Evolutionary conservation across 2,113 vertebrate species (phyloP).

Genomic region (Embiotoca jacksoni): DNA sequence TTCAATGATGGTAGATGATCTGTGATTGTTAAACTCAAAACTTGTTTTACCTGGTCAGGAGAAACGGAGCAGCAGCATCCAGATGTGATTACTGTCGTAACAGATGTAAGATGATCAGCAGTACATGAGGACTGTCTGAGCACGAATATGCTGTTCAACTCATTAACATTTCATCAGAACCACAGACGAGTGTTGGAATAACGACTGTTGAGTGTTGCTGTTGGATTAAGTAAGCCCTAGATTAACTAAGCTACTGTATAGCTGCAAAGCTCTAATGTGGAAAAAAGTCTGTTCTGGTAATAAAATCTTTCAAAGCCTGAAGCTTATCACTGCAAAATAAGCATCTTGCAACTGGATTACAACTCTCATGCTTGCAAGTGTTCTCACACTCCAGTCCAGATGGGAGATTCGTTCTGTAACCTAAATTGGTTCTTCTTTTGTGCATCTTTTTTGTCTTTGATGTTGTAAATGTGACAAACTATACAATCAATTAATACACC

Average conservation of each 20-base stretch:
- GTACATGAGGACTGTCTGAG: not conserved
- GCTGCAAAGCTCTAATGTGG: constrained; percentile 61
- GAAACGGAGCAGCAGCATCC: too few relatives aligned
- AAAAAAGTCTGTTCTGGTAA: constrained; percentile 66
- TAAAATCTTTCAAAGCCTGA: constrained; percentile 77
- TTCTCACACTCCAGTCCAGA: constrained; percentile 73
- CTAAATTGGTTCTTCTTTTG: constrained; percentile 49
- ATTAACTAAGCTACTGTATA: constrained; percentile 72
- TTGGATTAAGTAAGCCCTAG: constrained; percentile 71
- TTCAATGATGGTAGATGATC: too few relatives aligned
- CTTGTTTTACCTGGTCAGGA: too few relatives aligned
- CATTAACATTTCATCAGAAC: constrained; percentile 42
- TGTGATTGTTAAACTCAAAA: too few relatives aligned
- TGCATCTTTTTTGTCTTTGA: constrained; percentile 20
- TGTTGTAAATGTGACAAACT: constrained; percentile 67
- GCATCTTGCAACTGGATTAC: constrained; percentile 83
- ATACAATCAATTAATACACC: constrained; percentile 63
- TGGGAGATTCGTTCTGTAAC: constrained; percentile 73
- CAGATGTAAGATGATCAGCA: not conserved
- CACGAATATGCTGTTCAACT: constrained; percentile 6
- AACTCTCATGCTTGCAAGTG: constrained; percentile 71
- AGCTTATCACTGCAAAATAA: constrained; percentile 81
- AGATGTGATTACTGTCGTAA: not conserved
- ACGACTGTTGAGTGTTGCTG: constrained; percentile 34
- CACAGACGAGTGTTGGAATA: constrained; percentile 41